A percentile compares a stretch with the other conserved stretches of the same genome.
These are phyloP conservation scores for Cervus canadensis DNA, from an alignment of 2,113 vertebrate genomes.

Conservation along the genomic window DNA sequence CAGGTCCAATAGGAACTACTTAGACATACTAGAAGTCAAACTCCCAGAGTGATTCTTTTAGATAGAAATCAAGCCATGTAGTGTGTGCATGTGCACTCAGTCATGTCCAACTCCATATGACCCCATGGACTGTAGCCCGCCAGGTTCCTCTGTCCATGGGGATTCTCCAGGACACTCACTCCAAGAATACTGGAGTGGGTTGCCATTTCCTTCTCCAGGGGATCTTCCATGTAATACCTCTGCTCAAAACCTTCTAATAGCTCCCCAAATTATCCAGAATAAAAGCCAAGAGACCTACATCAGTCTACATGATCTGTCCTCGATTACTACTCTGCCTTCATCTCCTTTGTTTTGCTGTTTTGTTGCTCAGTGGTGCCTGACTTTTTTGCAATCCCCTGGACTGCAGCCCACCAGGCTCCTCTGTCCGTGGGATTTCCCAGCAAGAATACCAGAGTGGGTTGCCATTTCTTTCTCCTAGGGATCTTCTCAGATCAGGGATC, in stretches of 20 bases:
- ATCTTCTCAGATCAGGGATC: not conserved
- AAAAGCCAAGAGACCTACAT: not conserved
- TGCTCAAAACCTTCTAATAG: not conserved
- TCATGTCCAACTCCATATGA: not conserved
- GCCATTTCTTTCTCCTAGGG: not conserved
- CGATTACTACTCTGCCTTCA: not conserved
- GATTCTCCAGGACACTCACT: not conserved
- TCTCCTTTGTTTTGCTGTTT: not conserved
- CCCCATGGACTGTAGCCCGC: not conserved
- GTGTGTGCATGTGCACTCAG: fast-evolving
- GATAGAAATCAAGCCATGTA: not conserved
- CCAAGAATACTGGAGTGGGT: not conserved
- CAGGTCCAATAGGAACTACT: not conserved
- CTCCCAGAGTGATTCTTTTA: not conserved
- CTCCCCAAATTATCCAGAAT: not conserved
- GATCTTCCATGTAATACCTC: not conserved
- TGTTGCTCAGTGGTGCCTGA: not conserved
- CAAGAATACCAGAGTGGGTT: not conserved
- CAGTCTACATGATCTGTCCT: not conserved
- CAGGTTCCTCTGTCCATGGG: not conserved
- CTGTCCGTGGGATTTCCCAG: not conserved
- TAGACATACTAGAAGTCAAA: not conserved
- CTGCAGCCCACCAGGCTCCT: not conserved
- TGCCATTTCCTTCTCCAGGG: not conserved
- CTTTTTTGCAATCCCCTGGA: not conserved